These are phyloP conservation scores for Liposcelis brunnea DNA, from an alignment of 2,888 invertebrate species.

Conservation along the genomic window DNA sequence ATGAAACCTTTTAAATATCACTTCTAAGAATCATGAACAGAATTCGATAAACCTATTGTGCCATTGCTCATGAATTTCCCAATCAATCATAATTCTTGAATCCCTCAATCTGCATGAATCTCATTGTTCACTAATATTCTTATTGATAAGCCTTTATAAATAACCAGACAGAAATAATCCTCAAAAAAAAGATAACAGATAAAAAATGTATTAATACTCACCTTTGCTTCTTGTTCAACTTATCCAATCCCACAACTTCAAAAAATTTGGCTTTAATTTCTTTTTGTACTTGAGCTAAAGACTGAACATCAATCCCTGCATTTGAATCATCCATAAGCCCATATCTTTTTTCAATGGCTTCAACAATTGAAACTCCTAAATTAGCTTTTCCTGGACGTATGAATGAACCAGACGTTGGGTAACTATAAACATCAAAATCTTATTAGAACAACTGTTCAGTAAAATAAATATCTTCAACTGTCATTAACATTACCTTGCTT, in stretches of 20 bases:
- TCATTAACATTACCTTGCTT: slow-evolving; percentile 34
- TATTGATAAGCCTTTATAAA: too few species aligned
- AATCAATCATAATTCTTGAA: too few species aligned
- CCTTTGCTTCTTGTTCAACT: slow-evolving; percentile 47
- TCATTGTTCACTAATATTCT: too few species aligned
- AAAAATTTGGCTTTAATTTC: slow-evolving; percentile 65
- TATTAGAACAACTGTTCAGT: slow-evolving; percentile 7
- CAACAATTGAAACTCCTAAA: slow-evolving; percentile 50
- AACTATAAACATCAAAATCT: slow-evolving; percentile 26
- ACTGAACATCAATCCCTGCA: slow-evolving; percentile 30
- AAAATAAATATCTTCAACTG: slow-evolving; percentile 14
- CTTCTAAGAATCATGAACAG: too few species aligned
- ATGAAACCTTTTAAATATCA: too few species aligned
- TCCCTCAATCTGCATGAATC: too few species aligned
- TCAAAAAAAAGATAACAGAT: too few species aligned
- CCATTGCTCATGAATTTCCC: too few species aligned
- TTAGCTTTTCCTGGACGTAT: slow-evolving; percentile 65
- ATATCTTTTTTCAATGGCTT: slow-evolving; percentile 57
- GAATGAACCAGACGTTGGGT: slow-evolving; percentile 76
- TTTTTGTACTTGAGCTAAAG: slow-evolving; percentile 45
- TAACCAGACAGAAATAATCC: too few species aligned
- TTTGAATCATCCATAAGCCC: slow-evolving; percentile 37
- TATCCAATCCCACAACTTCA: slow-evolving; percentile 81
- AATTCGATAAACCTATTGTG: too few species aligned
- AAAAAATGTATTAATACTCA: slow-evolving; percentile 17